A percentile compares a stretch with the other conserved stretches of the same genome.
phyloP scores from a whole-genome alignment of 2,113 vertebrate species.

The Sapajus apella region DNA sequence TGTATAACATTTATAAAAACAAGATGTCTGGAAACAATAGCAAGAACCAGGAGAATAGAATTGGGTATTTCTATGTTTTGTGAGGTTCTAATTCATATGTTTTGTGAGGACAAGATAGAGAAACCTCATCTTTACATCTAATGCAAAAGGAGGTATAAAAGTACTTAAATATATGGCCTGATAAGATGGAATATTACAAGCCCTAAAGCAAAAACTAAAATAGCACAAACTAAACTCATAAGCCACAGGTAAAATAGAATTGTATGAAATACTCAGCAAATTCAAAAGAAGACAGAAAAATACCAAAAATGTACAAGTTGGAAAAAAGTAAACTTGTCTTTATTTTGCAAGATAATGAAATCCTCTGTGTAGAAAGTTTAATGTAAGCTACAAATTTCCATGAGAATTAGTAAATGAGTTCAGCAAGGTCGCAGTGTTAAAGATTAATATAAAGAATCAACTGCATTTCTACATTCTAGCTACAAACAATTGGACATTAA shows the following conservation, averaged over 20 bases:
- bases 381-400: not conserved
- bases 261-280: not conserved
- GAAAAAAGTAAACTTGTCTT: not conserved
- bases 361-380: not conserved
- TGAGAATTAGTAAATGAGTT: not conserved
- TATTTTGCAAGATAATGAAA: not conserved
- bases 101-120: too few relatives aligned
- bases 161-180: not conserved
- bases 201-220: not conserved
- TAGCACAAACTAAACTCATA: not conserved
- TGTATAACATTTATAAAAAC: not conserved
- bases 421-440: not conserved
- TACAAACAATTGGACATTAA: not conserved
- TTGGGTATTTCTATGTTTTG: not conserved
- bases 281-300: not conserved
- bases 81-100: not conserved
- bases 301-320: not conserved
- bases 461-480: not conserved
- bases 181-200: not conserved
- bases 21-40: not conserved
- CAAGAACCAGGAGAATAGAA: not conserved
- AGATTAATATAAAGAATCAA: not conserved
- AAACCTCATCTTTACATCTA: not conserved
- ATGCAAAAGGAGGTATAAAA: not conserved
- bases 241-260: not conserved